These are phyloP conservation scores for Caenorhabditis sulstoni DNA, from an alignment of 2,888 invertebrate species.

Conservation along the genomic window DNA sequence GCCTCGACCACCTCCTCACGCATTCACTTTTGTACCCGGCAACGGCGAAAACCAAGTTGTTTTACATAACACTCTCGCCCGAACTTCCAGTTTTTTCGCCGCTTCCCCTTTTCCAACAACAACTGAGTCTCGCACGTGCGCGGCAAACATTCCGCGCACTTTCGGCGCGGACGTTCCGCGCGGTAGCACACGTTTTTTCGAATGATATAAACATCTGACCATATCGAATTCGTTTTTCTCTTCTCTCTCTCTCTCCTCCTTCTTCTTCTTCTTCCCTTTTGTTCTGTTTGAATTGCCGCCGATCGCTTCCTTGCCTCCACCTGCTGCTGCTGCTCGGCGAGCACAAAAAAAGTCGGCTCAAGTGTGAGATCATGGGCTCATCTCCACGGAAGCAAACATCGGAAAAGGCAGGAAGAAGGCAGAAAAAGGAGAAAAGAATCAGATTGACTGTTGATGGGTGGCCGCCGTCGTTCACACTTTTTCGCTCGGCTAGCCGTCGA, in stretches of 20 bases:
- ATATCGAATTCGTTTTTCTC: constrained; percentile 38
- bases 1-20: constrained; percentile 21
- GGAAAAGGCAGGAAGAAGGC: neutral
- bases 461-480: neutral
- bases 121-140: constrained; percentile 1
- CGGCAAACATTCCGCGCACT: constrained; percentile 1
- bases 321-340: too few species aligned
- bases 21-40: constrained; percentile 14
- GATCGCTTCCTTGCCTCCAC: constrained; percentile 18
- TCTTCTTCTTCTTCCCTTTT: neutral
- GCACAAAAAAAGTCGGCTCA: constrained; percentile 37
- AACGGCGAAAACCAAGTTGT: neutral
- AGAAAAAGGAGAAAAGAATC: constrained; percentile 8
- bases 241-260: constrained; percentile 8
- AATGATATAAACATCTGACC: constrained; percentile 18
- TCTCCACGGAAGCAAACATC: constrained; percentile 46
- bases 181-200: constrained; percentile 1
- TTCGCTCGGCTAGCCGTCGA: too few species aligned
- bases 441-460: neutral
- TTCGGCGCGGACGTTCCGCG: neutral
- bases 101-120: neutral
- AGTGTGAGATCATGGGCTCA: constrained; percentile 57
- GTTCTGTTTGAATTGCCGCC: constrained; percentile 35
- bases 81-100: constrained; percentile 4
- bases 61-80: neutral